Conservation (phyloP, 2,797 vertebrate species). For the Falco novaeseelandiae region DNA sequence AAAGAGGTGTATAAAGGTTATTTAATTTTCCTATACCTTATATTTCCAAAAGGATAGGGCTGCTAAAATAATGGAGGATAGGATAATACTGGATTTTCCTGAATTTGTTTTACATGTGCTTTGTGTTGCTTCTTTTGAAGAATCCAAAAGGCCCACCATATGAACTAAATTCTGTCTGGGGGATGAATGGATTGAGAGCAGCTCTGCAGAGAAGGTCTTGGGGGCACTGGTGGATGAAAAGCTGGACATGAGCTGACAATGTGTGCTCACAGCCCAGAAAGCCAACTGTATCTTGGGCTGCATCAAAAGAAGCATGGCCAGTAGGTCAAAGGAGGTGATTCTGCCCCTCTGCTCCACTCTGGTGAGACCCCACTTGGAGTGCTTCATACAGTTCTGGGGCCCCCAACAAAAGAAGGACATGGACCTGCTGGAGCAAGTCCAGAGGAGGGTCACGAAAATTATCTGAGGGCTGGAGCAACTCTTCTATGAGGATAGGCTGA, state of each 20-base stretch:
- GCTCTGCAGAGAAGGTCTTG: neutral
- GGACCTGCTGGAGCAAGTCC: neutral
- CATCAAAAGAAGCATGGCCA: fast-evolving
- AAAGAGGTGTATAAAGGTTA: neutral
- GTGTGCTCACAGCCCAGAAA: fast-evolving
- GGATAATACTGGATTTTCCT: neutral
- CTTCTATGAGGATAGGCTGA: neutral
- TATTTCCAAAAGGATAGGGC: neutral
- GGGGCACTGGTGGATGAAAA: fast-evolving
- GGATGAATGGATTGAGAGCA: neutral
- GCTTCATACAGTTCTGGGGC: neutral
- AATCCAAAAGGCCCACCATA: neutral
- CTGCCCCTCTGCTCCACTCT: neutral
- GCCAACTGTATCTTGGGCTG: fast-evolving
- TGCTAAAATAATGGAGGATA: neutral
- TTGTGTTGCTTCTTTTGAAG: neutral
- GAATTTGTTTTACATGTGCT: neutral
- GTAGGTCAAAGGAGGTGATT: neutral
- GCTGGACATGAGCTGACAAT: neutral
- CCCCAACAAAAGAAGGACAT: fast-evolving
- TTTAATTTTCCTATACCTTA: neutral
- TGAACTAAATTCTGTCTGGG: neutral
- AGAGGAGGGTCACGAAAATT: neutral
- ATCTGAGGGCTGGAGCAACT: neutral
- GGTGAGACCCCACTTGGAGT: neutral